A percentile compares a stretch with the other conserved stretches of the same genome.
Conservation (phyloP, 2,888 invertebrate species). For the Crocallis elinguaria region DNA sequence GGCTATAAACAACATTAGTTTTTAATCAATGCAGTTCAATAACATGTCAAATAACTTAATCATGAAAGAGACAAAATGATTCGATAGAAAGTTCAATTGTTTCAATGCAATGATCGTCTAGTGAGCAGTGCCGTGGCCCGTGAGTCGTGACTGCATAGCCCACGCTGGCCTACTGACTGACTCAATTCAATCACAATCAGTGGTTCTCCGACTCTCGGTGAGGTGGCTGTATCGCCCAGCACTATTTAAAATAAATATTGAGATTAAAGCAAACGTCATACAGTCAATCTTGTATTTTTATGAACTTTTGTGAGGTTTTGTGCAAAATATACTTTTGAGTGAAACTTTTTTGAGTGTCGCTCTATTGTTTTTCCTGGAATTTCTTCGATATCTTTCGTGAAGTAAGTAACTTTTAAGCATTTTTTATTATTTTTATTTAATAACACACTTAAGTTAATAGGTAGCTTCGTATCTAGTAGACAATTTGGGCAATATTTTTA, state of each 20-base stretch:
- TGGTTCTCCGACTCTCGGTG: conserved; percentile 5
- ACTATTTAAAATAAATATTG: conserved; percentile 3
- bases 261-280: background rate
- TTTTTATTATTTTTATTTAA: background rate
- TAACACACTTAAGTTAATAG: background rate
- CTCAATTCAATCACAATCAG: background rate
- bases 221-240: conserved; percentile 13
- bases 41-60: conserved; percentile 6
- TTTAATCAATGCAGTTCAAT: conserved; percentile 16
- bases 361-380: background rate
- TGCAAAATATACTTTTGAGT: background rate
- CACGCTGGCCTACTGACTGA: conserved; percentile 13
- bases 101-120: conserved; percentile 20
- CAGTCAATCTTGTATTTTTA: background rate
- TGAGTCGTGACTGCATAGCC: conserved; percentile 14
- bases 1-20: background rate
- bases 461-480: background rate
- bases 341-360: conserved; percentile 5
- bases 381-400: background rate
- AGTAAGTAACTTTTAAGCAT: conserved; percentile 3
- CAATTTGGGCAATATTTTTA: too few relatives aligned
- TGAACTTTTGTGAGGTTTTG: background rate
- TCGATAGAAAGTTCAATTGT: conserved; percentile 27
- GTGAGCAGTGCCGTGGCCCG: too few relatives aligned
- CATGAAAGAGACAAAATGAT: conserved; percentile 11